phyloP scores from a whole-genome alignment of 2,113 vertebrate genomes.

The Chunga burmeisteri region DNA sequence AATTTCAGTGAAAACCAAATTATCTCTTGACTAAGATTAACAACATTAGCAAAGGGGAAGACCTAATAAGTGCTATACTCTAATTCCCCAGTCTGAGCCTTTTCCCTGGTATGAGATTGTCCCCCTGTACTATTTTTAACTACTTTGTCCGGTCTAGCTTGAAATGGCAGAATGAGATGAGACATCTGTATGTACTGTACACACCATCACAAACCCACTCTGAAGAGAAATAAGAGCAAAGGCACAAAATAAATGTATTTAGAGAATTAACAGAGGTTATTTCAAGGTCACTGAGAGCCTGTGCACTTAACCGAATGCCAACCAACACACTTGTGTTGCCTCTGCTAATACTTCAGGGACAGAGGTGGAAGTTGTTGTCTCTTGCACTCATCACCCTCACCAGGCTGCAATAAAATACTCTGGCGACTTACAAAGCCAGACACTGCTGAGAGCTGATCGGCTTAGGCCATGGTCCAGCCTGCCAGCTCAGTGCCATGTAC shows the following conservation, averaged over 20 bases:
- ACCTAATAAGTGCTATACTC: neutral
- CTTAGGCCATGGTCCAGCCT: neutral
- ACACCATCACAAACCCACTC: neutral
- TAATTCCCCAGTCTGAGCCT: neutral
- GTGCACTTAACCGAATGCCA: neutral
- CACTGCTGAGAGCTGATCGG: neutral
- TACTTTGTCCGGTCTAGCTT: neutral
- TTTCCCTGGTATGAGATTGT: neutral
- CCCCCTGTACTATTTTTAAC: neutral
- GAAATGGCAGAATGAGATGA: neutral
- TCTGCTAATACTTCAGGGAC: neutral
- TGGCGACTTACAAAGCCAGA: neutral
- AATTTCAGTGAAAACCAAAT: slow-evolving; percentile 15
- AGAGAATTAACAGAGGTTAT: neutral
- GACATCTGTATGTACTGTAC: neutral
- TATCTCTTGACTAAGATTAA: neutral
- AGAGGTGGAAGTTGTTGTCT: neutral
- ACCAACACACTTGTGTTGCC: neutral
- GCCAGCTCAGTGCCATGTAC: rapidly evolving
- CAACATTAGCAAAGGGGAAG: neutral
- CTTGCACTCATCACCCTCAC: neutral
- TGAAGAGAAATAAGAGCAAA: neutral
- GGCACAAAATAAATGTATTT: neutral
- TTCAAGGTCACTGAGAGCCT: neutral
- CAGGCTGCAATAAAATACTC: neutral